Base-by-base conservation (phyloP, 1,140 invertebrate species). In the Cydia splendana region DNA sequence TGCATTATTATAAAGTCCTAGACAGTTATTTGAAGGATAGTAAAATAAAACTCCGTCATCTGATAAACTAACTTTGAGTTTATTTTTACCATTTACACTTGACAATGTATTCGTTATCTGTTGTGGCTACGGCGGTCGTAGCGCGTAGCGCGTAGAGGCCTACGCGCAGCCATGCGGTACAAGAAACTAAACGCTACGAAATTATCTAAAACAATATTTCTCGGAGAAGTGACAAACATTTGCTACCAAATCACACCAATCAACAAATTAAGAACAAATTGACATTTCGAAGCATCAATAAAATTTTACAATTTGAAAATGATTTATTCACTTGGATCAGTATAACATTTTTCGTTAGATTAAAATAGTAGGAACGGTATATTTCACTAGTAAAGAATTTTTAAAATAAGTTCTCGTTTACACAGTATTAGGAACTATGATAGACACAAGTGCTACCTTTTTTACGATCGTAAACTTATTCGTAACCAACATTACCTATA, bases 61-160 rank as follows among this genome's bases (percentile, higher is more conserved):
- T 94, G 93, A 94, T 94, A 94, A 94, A 94, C 93, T 94, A 94
- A 93, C 93, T 93, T 93, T 93, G 92, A 94, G 93, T 94, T 93
- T 93, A 94, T 94, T 94, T 90, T 93, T 93, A 94, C 93, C 92
- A 94, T 93, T 94, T 94, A 94, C 93, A 94, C 93, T 93, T 93
- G 93, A 94, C 93, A 93, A 93, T 93, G 91, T 93, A 93, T 89
- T 93, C 91, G 89, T 89, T 87, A 91, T 93, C 91, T 93, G 91
- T 91, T 92, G 90, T 85, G 85, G 88, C 91, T 93, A 91, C 90
- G 88, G 86, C 82, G 86, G 79, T 86, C 89, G 91, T 92, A 92
- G 89, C 85, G 85, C 88, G 89, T 90, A 91, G 90, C 88, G 87
- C 88, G 84, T 86, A 88, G 85, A 79, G 81, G 74, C 81, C 88